Conservation (phyloP, 1,140 invertebrate genomes). For the Plodia interpunctella region DNA sequence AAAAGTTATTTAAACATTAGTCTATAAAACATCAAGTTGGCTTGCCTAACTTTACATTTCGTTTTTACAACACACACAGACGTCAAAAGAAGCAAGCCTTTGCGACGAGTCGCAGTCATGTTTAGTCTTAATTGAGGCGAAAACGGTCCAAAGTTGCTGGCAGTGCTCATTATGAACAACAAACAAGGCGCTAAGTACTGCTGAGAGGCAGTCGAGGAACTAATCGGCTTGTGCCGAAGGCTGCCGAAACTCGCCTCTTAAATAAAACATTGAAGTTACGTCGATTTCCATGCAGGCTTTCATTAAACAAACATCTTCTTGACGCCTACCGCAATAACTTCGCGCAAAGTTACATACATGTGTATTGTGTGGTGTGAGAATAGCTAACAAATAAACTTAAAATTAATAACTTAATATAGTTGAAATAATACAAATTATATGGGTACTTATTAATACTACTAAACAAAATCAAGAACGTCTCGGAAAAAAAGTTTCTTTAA, state of each 20-base stretch:
- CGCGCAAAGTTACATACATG: not conserved
- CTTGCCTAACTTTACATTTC: no score
- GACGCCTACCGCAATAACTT: not conserved
- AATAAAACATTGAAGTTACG: constrained; percentile 24
- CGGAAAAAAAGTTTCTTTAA: no score
- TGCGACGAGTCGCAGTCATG: constrained; percentile 48
- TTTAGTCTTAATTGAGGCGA: constrained; percentile 71
- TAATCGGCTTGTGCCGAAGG: constrained; percentile 43
- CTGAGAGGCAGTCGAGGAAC: constrained; percentile 38
- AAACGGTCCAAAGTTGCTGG: constrained; percentile 64
- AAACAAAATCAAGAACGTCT: no score
- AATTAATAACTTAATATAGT: no score
- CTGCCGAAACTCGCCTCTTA: constrained; percentile 40
- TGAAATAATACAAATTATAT: no score
- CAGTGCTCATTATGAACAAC: constrained; percentile 72
- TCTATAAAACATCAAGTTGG: no score
- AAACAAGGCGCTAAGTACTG: constrained; percentile 70
- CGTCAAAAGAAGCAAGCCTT: constrained; percentile 25
- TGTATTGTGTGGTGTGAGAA: not conserved
- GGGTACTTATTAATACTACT: no score
- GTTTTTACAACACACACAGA: not conserved
- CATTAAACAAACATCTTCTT: constrained; percentile 2
- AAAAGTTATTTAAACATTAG: not conserved
- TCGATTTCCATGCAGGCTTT: constrained; percentile 17
- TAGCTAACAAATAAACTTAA: no score